Evolutionary conservation across 2,888 invertebrate genomes (phyloP).

Genomic region (Plebejus anna): DNA sequence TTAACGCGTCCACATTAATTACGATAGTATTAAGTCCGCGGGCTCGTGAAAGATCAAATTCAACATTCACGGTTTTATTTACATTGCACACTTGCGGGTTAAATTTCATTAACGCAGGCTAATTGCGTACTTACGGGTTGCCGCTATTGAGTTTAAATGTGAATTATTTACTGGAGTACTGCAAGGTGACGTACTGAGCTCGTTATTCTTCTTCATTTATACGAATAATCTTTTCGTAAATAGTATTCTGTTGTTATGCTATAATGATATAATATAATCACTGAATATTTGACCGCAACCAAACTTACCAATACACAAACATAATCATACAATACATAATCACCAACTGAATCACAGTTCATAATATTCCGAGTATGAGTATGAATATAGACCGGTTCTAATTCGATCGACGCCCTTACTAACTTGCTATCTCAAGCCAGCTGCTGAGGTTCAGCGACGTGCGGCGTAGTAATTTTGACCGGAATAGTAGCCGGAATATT

Average conservation of each 20-base stretch:
- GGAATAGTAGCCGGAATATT: neutral
- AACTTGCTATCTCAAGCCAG: slow-evolving; percentile 17
- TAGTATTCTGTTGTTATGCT: neutral
- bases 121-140: neutral
- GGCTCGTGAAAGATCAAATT: slow-evolving; percentile 8
- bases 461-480: neutral
- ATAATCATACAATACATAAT: neutral
- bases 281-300: neutral
- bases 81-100: neutral
- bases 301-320: too few species aligned
- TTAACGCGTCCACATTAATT: slow-evolving; percentile 26
- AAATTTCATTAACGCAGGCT: neutral
- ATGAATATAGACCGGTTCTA: slow-evolving; percentile 13
- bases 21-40: slow-evolving; percentile 12
- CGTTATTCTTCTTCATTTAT: neutral
- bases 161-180: neutral
- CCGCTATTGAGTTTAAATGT: neutral
- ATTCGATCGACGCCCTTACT: slow-evolving; percentile 19
- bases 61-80: slow-evolving; percentile 1
- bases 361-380: neutral
- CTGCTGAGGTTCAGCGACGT: neutral
- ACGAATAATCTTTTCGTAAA: neutral
- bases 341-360: neutral
- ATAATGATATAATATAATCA: neutral
- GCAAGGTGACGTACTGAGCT: neutral